Conservation (phyloP, 2,113 vertebrate species). For the Zosterops borbonicus region DNA sequence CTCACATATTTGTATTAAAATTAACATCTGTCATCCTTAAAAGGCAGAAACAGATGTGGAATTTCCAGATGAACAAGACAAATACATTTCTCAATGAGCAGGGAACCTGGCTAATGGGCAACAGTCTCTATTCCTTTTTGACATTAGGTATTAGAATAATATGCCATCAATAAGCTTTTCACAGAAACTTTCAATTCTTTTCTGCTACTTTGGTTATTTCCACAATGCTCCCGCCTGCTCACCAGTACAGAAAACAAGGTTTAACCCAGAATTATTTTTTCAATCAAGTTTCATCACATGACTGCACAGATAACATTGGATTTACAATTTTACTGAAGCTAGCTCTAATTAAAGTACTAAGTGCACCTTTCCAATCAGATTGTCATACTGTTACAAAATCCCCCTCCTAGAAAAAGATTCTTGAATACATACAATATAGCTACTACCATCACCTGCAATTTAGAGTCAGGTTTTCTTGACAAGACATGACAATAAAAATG, state of each 20-base stretch:
- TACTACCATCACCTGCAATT: neutral
- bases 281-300: neutral
- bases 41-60: neutral
- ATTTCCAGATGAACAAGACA: neutral
- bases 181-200: neutral
- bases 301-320: neutral
- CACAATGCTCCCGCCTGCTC: neutral
- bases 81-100: neutral
- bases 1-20: neutral
- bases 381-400: neutral
- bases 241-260: neutral
- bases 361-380: neutral
- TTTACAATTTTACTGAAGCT: neutral
- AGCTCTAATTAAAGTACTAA: neutral
- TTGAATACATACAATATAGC: neutral
- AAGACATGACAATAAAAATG: neutral
- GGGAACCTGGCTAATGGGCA: neutral
- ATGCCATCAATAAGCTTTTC: neutral
- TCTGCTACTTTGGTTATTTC: neutral
- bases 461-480: neutral
- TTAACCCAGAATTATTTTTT: neutral
- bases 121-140: neutral
- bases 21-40: neutral
- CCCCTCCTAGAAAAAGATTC: neutral
- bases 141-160: neutral